Evolutionary conservation across 2,113 vertebrate species (phyloP), one percentile per base, ranked within the genome.

Genomic region (Pogonocichla stellata): DNA sequence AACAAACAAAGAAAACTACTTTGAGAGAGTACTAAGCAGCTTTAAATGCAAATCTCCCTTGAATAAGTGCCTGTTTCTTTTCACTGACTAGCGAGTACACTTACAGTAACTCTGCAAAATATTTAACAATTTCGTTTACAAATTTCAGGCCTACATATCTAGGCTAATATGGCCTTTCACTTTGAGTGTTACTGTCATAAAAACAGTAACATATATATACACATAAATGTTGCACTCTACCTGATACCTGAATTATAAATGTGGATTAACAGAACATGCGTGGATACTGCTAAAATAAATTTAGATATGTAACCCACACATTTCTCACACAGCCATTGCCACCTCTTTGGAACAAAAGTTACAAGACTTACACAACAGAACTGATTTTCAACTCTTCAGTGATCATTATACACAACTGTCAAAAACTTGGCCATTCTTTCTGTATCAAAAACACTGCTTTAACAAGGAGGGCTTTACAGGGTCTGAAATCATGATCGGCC

Each of bases 391-490:
- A 0, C 31, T 88, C 69, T 84, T 89, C 78, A 71, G 43, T 56
- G 43, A 85, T 20, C 22, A 25, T 53, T 65, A 53, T 4, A 91
- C 74, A n/a, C 24, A 70, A 65, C 28, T 43, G 42, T 42, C 34
- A 91, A 80, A 67, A 82, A 56, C 19, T 13, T 91, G 62, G 91
- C 54, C 23, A 34, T 29, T 62, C 45, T 65, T 92, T 80, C 66
- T 31, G 18, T 74, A 78, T 86, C 70, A 95, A 95, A 97, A 74
- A 19, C 18, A 77, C 14, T 79, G 48, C n/a, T 88, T 81, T 94
- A 96, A 85, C 16, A 38, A 86, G 75, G 82, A 81, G 71, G 45
- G 62, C 64, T 97, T 95, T 88, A 79, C 71, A 91, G 74, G 38
- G 57, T 82, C 80, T 96, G 86, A 94, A 96, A 90, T 57, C 47